Percentiles rank a stretch among this genome's conserved stretches.
These are phyloP conservation scores for Lasioglossum baleicum DNA, from an alignment of 1,140 invertebrate species.

Conservation along the genomic window DNA sequence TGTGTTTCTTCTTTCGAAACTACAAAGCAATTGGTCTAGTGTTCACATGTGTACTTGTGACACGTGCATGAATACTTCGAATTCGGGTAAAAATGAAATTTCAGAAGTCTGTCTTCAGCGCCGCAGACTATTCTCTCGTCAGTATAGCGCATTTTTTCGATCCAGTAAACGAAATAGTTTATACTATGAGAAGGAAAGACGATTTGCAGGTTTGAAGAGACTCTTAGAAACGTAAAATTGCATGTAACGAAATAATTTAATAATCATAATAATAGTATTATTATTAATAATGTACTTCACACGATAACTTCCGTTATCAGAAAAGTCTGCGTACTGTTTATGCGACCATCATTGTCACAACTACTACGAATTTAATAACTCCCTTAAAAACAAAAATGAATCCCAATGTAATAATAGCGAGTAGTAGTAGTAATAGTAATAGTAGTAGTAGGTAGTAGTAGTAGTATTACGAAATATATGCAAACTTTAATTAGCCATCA, in stretches of 20 bases:
- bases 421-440: not conserved
- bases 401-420: conserved; percentile 26
- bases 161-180: conserved; percentile 10
- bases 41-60: conserved; percentile 16
- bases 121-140: not conserved
- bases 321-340: conserved; percentile 29
- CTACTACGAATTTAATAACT: conserved; percentile 47
- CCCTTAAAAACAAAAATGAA: conserved; percentile 32
- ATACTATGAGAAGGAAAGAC: conserved; percentile 30
- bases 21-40: conserved; percentile 28
- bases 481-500: conserved; percentile 31
- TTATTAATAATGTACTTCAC: conserved; percentile 33
- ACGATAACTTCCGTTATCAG: conserved; percentile 37
- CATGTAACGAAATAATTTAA: conserved; percentile 63
- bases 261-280: conserved; percentile 46
- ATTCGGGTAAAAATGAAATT: conserved; percentile 1
- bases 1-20: not conserved
- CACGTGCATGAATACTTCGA: not conserved
- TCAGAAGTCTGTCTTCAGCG: not conserved
- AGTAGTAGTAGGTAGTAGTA: conserved; percentile 12
- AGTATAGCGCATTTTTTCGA: conserved; percentile 18
- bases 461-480: conserved; percentile 30
- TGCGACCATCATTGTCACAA: conserved; percentile 27
- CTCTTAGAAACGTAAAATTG: conserved; percentile 62
- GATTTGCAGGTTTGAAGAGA: conserved; percentile 40